Conservation (phyloP, 2,888 invertebrate genomes). For the Dynastes tityus region DNA sequence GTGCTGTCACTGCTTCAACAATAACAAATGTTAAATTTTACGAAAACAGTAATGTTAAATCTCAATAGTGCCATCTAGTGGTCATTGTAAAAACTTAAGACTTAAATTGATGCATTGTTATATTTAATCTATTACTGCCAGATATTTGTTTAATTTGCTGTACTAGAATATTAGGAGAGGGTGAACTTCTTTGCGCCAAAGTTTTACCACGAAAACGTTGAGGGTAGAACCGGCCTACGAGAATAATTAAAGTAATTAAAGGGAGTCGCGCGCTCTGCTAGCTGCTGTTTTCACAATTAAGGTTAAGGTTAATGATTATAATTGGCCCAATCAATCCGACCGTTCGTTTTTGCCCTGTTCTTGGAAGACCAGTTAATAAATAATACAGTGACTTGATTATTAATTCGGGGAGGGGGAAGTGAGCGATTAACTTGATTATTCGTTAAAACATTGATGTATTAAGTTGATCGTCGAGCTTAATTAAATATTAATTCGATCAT, state of each 20-base stretch:
- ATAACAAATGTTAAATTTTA: no score
- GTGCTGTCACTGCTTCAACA: no score
- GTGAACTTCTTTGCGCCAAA: background rate
- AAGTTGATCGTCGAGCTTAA: background rate
- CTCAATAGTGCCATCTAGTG: no score
- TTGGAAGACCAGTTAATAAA: constrained; percentile 4
- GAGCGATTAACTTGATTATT: background rate
- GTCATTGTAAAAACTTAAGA: no score
- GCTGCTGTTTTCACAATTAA: constrained; percentile 20
- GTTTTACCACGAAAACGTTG: background rate
- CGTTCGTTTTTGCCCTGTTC: constrained; percentile 3
- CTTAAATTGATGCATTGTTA: no score
- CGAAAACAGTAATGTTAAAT: no score
- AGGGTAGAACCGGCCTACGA: background rate
- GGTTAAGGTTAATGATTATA: constrained; percentile 31
- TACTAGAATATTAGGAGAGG: background rate
- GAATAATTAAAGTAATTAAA: constrained; percentile 23
- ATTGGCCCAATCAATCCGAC: constrained; percentile 24
- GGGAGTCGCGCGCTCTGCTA: constrained; percentile 1
- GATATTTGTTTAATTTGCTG: no score
- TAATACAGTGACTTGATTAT: constrained; percentile 5
- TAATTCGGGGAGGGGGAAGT: background rate
- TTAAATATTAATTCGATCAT: background rate
- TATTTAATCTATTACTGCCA: no score
- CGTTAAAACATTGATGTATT: background rate